Evolutionary conservation across 2,888 invertebrate genomes (phyloP).

Genomic region (Limenitis camilla): DNA sequence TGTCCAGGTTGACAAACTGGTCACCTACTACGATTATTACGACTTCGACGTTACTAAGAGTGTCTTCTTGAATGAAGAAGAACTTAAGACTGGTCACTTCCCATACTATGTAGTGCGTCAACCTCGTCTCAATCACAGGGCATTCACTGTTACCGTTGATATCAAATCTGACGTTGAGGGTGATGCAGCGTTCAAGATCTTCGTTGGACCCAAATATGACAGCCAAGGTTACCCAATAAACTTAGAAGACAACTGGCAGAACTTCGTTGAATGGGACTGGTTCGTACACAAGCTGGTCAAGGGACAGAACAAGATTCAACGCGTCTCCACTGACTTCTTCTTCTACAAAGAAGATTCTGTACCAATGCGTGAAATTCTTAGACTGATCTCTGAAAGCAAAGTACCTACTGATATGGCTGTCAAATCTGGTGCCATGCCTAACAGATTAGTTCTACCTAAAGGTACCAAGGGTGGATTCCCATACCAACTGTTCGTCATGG

Average conservation of each 20-base stretch:
- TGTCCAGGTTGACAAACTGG: constrained; percentile 75
- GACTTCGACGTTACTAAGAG: constrained; percentile 77
- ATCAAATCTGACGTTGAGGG: constrained; percentile 74
- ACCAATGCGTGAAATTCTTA: constrained; percentile 74
- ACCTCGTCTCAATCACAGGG: constrained; percentile 80
- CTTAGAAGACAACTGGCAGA: constrained; percentile 71
- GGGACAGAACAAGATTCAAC: constrained; percentile 78
- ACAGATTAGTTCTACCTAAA: constrained; percentile 81
- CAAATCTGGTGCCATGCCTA: constrained; percentile 77
- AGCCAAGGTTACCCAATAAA: constrained; percentile 65
- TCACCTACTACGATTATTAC: constrained; percentile 79
- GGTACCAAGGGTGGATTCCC: constrained; percentile 80
- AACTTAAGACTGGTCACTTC: constrained; percentile 46
- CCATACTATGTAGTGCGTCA: constrained; percentile 75
- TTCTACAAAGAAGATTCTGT: constrained; percentile 77
- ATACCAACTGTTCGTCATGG: constrained; percentile 77
- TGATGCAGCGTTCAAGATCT: constrained; percentile 77
- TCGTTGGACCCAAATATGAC: constrained; percentile 81
- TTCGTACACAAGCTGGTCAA: constrained; percentile 73
- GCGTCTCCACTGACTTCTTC: constrained; percentile 78
- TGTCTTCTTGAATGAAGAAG: constrained; percentile 41
- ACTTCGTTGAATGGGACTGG: constrained; percentile 77
- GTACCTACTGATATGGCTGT: constrained; percentile 71
- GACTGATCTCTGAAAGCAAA: constrained; percentile 68
- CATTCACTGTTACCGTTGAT: constrained; percentile 76